Evolutionary conservation across 2,113 vertebrate genomes (phyloP), one percentile per base, ranked within the genome.

Genomic region (Hemicordylus capensis): DNA sequence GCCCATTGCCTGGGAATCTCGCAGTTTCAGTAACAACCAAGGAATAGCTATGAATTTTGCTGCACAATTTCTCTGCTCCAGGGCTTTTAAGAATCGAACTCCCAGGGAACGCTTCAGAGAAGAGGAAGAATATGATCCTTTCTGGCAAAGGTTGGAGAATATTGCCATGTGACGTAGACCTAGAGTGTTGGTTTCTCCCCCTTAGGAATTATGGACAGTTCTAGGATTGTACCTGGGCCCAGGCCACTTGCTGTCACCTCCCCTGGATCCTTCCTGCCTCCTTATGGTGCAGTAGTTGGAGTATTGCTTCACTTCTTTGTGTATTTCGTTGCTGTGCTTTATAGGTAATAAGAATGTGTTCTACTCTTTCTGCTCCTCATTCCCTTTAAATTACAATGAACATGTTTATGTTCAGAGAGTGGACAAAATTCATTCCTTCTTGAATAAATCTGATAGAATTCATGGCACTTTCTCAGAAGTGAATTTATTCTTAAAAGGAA

Each of bases 81-180:
- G 94, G 81, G 96, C 95, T 89, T 86, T 96, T 93, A 96, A 93
- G 78, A 97, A 96, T 89, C 96, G 95, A 79, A 93, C 91, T 48
- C 96, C 95, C 79, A 93, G 90, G 81, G 93, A 90, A 4, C 78
- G 58, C 86, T 89, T 90, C 76, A 88, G 96, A 59, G 95, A 90
- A 93, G 97, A 95, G 73, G 97, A 98, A 93, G 98, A 98, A 67
- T 96, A 97, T 77, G 98, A 98, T 93, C 98, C 98, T 91, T 98
- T 98, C 96, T 98, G 98, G 98, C 97, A 97, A 96, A 98, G 98
- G 98, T 98, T 97, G 97, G 97, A 97, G 85, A 87, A 91, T 81
- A 48, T 92, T 93, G 92, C 90, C 94, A 89, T 94, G 91, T 95
- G 93, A 95, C 76, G 89, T 95, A 95, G 94, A 93, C 88, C 88